Evolutionary conservation across 2,888 invertebrate species (phyloP).

Genomic region (Isotomurus palustris): DNA sequence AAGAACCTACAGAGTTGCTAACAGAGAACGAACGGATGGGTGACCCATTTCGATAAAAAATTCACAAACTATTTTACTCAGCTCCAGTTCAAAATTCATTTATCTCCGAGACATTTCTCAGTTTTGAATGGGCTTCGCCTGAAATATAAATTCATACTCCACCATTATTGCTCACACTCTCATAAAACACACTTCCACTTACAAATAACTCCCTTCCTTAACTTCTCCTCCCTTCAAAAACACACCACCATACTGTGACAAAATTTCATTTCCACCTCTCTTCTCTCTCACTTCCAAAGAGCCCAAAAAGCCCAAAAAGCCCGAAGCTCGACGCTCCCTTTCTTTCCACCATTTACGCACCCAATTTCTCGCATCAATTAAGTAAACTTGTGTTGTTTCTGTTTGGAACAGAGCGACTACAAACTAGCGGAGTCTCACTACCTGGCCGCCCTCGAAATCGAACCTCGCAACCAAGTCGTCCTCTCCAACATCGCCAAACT

Average conservation of each 20-base stretch:
- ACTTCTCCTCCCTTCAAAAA: no score
- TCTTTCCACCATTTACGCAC: neutral
- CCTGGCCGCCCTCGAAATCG: constrained; percentile 34
- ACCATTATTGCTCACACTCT: no score
- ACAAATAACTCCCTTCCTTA: no score
- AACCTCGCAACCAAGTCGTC: constrained; percentile 37
- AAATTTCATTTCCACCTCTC: neutral
- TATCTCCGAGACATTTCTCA: no score
- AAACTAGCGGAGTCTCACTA: constrained; percentile 36
- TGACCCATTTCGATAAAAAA: no score
- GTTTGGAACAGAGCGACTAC: constrained; percentile 29
- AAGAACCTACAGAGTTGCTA: no score
- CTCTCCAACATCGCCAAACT: constrained; percentile 37
- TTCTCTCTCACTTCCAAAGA: neutral
- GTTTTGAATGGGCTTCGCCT: no score
- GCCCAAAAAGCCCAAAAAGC: neutral
- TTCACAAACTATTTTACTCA: no score
- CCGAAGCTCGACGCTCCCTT: neutral
- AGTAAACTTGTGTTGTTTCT: constrained; percentile 7
- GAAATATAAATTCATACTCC: no score
- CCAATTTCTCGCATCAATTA: constrained; percentile 2
- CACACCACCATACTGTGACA: neutral
- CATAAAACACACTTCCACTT: no score
- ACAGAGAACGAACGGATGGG: no score
- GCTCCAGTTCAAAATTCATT: no score